Conservation (phyloP, 1,140 invertebrate genomes). For the Drosophila pseudoobscura region DNA sequence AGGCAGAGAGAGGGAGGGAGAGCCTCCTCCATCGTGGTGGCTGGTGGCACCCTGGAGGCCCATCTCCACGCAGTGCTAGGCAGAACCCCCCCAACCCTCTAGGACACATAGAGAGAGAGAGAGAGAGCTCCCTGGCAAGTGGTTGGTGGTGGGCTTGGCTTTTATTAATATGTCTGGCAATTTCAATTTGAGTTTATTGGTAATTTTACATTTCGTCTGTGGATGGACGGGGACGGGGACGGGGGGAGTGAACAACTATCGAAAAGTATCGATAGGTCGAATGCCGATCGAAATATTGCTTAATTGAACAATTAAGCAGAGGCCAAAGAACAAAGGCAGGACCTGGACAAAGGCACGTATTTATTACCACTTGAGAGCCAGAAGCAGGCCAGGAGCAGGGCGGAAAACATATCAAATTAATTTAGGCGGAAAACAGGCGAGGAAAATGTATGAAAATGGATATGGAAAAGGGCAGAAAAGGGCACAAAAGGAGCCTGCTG, state of each 20-base stretch:
- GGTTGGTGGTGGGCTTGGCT: constrained; percentile 42
- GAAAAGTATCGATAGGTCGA: neutral
- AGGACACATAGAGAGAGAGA: neutral
- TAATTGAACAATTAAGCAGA: constrained; percentile 78
- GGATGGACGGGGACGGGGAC: neutral
- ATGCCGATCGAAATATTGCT: constrained; percentile 59
- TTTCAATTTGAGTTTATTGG: constrained; percentile 82
- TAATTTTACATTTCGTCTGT: constrained; percentile 72
- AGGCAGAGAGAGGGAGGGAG: neutral
- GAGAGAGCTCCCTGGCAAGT: constrained; percentile 2
- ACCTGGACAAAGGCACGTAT: constrained; percentile 37
- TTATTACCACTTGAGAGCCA: constrained; percentile 41
- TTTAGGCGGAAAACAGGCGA: constrained; percentile 52
- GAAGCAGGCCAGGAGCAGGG: neutral
- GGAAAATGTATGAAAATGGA: constrained; percentile 6
- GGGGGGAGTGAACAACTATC: neutral
- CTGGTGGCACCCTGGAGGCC: constrained; percentile 61
- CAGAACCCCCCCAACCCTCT: neutral
- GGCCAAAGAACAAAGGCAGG: constrained; percentile 3
- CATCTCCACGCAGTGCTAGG: constrained; percentile 46
- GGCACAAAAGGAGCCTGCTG: constrained; percentile 5
- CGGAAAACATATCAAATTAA: constrained; percentile 67
- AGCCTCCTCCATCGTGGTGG: constrained; percentile 25
- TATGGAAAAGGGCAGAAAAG: neutral
- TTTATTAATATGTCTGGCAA: constrained; percentile 82